Conservation (phyloP, 1,140 invertebrate genomes). For the Psilanteris sp. region DNA sequence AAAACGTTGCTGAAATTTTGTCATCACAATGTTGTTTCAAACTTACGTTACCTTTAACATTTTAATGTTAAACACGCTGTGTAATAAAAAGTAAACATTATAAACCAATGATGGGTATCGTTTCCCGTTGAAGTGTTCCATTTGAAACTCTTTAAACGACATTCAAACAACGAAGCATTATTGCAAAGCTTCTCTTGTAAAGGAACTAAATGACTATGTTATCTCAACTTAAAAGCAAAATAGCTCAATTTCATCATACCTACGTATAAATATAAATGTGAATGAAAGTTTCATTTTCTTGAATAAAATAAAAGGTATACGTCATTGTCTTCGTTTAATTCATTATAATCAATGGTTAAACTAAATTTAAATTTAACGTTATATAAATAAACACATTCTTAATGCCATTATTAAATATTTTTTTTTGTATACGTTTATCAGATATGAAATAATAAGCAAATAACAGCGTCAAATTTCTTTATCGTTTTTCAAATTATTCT, state of each 20-base stretch:
- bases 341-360: too few species aligned
- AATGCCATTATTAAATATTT: too few species aligned
- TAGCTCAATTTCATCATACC: slow-evolving; percentile 39
- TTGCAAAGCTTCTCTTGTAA: slow-evolving; percentile 19
- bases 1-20: not conserved
- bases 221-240: slow-evolving; percentile 47
- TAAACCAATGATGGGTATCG: slow-evolving; percentile 15
- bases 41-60: slow-evolving; percentile 5
- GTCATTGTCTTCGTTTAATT: too few species aligned
- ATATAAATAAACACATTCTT: too few species aligned
- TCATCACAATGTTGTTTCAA: slow-evolving; percentile 1
- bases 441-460: too few species aligned
- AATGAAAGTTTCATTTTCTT: not conserved
- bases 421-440: too few species aligned
- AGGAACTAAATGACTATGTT: slow-evolving; percentile 56
- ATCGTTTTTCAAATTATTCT: too few species aligned
- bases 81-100: slow-evolving; percentile 34
- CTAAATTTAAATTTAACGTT: too few species aligned
- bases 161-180: slow-evolving; percentile 37
- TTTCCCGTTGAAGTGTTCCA: slow-evolving; percentile 41
- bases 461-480: too few species aligned
- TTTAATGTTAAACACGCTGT: slow-evolving; percentile 13
- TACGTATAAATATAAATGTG: slow-evolving; percentile 19
- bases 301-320: too few species aligned
- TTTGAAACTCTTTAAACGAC: slow-evolving; percentile 40